Percentiles rank a stretch among this genome's conserved stretches.
phyloP scores from a whole-genome alignment of 2,888 invertebrate species.

The Subacronicta megacephala region DNA sequence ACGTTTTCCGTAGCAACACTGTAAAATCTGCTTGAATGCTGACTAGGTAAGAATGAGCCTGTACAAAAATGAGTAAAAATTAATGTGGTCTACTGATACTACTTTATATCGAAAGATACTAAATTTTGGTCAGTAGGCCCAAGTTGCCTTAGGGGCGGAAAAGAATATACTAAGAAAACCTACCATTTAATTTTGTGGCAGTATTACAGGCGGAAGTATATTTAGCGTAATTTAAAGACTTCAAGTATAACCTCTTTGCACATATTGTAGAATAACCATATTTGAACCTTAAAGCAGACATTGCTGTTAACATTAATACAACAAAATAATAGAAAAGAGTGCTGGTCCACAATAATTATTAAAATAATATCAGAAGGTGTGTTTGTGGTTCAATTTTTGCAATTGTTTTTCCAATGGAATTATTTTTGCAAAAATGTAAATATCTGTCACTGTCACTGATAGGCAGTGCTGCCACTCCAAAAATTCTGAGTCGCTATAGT shows the following conservation, averaged over 20 bases:
- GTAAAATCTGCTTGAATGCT: slow-evolving; percentile 55
- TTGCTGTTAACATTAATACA: slow-evolving; percentile 41
- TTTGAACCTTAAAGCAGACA: slow-evolving; percentile 77
- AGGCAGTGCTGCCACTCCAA: too few species aligned
- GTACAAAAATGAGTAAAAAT: not conserved
- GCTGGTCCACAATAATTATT: not conserved
- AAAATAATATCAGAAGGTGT: too few species aligned
- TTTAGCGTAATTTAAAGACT: slow-evolving; percentile 65
- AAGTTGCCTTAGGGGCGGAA: too few species aligned
- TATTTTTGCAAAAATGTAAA: slow-evolving; percentile 22
- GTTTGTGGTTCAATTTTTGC: too few species aligned
- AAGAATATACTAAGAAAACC: slow-evolving; percentile 8
- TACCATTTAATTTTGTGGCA: slow-evolving; percentile 54
- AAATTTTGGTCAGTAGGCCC: too few species aligned
- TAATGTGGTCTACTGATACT: too few species aligned
- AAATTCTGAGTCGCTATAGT: too few species aligned
- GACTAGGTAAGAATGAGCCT: slow-evolving; percentile 39
- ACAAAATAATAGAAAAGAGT: not conserved
- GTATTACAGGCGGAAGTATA: slow-evolving; percentile 55
- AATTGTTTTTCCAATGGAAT: slow-evolving; percentile 12
- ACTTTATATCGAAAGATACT: too few species aligned
- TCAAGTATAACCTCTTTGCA: slow-evolving; percentile 72
- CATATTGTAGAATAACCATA: slow-evolving; percentile 64
- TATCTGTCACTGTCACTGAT: too few species aligned
- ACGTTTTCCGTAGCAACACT: slow-evolving; percentile 61